A percentile compares a stretch with the other conserved stretches of the same genome.
These are phyloP conservation scores for Nemotelus nigrinus DNA, from an alignment of 2,888 invertebrate genomes.

Conservation along the genomic window DNA sequence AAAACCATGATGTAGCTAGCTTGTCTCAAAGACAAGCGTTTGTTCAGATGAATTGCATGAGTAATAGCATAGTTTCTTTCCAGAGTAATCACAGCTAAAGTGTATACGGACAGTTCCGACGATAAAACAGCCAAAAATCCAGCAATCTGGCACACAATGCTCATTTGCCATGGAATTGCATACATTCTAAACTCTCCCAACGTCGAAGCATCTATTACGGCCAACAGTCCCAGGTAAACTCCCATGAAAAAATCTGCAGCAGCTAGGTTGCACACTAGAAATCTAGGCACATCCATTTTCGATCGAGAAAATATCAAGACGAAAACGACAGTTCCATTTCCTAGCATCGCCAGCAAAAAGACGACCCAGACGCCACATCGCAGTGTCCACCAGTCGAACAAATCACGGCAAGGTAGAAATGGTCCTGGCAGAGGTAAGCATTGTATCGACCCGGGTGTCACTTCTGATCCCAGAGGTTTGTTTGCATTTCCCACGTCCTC, in stretches of 20 bases:
- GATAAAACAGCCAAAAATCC: slow-evolving; percentile 95
- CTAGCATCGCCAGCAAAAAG: slow-evolving; percentile 92
- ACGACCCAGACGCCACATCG: slow-evolving; percentile 98
- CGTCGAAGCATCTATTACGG: slow-evolving; percentile 95
- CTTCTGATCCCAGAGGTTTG: slow-evolving; percentile 55
- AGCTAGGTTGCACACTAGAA: slow-evolving; percentile 95
- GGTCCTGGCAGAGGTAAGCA: slow-evolving; percentile 91
- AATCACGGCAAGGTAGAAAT: slow-evolving; percentile 93
- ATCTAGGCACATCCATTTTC: slow-evolving; percentile 96
- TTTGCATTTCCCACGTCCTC: slow-evolving; percentile 66
- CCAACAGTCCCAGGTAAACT: slow-evolving; percentile 90
- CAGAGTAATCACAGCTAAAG: slow-evolving; percentile 93
- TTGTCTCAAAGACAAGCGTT: slow-evolving; percentile 88
- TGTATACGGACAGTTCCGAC: slow-evolving; percentile 94
- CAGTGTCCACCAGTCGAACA: slow-evolving; percentile 98
- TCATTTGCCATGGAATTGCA: slow-evolving; percentile 98
- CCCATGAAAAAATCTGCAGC: slow-evolving; percentile 99
- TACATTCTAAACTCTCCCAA: slow-evolving; percentile 95
- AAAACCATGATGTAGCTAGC: slow-evolving; percentile 91
- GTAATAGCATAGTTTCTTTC: slow-evolving; percentile 97
- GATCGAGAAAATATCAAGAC: slow-evolving; percentile 90
- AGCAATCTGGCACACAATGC: slow-evolving; percentile 89
- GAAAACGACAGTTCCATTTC: slow-evolving; percentile 95
- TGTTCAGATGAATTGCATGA: slow-evolving; percentile 97
- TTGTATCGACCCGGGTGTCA: slow-evolving; percentile 66